phyloP scores from a whole-genome alignment of 2,797 vertebrate species.

The Poecilia picta region DNA sequence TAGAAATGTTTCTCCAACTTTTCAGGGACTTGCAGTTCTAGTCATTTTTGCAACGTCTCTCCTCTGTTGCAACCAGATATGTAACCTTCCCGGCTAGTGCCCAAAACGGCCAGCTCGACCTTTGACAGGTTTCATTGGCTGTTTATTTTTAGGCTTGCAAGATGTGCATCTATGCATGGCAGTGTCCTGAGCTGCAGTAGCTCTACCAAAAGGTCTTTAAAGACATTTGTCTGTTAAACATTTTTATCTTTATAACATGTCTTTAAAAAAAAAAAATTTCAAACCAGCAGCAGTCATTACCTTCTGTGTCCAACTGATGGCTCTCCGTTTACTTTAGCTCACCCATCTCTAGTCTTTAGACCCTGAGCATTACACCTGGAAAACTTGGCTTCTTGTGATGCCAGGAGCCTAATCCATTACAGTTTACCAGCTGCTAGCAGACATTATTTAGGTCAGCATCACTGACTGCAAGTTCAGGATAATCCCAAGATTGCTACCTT shows the following conservation, averaged over 20 bases:
- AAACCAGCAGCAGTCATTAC: neutral
- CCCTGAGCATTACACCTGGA: conserved; percentile 17
- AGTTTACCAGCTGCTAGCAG: conserved; percentile 51
- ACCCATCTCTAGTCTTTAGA: conserved; percentile 10
- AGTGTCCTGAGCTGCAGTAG: conserved; percentile 1
- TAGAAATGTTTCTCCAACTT: conserved; percentile 37
- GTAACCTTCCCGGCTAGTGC: conserved; percentile 20
- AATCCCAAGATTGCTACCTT: conserved; percentile 83
- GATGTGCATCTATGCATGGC: neutral
- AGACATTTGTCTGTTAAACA: neutral
- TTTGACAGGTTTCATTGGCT: conserved; percentile 32
- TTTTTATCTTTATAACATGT: neutral
- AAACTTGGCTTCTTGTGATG: conserved; percentile 49
- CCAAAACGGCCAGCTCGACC: conserved; percentile 22
- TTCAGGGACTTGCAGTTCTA: conserved; percentile 39
- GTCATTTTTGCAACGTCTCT: conserved; percentile 31
- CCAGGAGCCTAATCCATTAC: conserved; percentile 51
- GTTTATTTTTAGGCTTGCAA: conserved; percentile 20
- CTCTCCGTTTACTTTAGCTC: neutral
- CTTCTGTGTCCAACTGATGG: neutral
- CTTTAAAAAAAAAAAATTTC: too few species aligned
- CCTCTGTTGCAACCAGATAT: conserved; percentile 27
- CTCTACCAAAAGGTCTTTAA: conserved; percentile 1
- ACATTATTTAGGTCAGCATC: conserved; percentile 78
- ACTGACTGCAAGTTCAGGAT: conserved; percentile 73